Evolutionary conservation across 2,113 vertebrate species (phyloP), one percentile per base, ranked within the genome.

Genomic region (Sylvilagus bachmani): DNA sequence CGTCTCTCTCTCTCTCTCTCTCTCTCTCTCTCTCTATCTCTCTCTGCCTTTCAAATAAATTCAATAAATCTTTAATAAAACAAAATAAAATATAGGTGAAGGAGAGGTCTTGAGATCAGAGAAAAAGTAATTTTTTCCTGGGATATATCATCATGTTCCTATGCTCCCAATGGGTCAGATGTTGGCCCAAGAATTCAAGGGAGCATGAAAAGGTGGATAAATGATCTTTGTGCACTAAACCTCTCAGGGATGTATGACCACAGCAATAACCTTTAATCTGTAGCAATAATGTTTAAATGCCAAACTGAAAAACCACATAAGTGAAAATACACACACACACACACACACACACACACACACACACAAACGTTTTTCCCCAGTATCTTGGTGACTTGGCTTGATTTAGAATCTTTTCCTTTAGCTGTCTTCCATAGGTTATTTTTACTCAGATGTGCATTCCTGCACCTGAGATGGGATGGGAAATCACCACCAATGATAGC

Each of bases 281-380:
- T 79, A 80, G 22, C 66, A 67, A 53, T 0, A 1, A 0, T n/a
- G 5, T 62, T 27, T 86, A 89, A 71, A 62, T 93, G 24, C 6
- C 1, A 51, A 74, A 71, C 69, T 62, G 19, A 25, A 83, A 89
- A 86, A 33, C 86, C 64, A 89, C 81, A 13, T 78, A 90, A 90
- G 29, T 69, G 19, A 86, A 83, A 93, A 90, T 55, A 55, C 5
- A 62, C 10, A 61, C 31, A 49, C 0, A 27, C 6, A 33, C 3
- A 82, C 24, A 75, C 14, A 80, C 33, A 38, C 36, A 79, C 16
- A 29, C 55, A 85, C 6, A 75, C 24, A 75, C 14, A 80, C 58
- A 38, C 33, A 78, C 16, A 29, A 9, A 22, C 10, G 6, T 25
- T 82, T 58, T 55, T 0, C 24, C 44, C 31, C 5, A 17, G 9